These are phyloP conservation scores for Malthinus seriepunctatus DNA, from an alignment of 2,888 invertebrate species.

Conservation along the genomic window DNA sequence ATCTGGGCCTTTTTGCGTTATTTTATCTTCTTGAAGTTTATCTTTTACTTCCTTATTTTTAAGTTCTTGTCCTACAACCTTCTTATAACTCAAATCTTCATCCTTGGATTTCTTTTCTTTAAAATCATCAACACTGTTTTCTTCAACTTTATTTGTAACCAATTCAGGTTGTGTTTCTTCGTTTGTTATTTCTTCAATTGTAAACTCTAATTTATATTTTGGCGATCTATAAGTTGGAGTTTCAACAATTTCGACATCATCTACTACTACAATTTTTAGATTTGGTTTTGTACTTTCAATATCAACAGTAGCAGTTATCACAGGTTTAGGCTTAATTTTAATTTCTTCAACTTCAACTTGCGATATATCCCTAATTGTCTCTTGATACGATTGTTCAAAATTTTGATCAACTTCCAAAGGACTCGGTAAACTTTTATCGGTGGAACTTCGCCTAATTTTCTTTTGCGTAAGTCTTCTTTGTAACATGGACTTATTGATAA, in stretches of 20 bases:
- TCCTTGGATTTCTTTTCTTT: no score
- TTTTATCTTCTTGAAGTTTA: no score
- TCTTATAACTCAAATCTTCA: no score
- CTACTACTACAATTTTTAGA: slow-evolving; percentile 61
- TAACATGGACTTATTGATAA: slow-evolving; percentile 6
- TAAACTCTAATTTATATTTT: slow-evolving; percentile 4
- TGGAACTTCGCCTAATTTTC: slow-evolving; percentile 40
- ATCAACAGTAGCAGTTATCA: slow-evolving; percentile 61
- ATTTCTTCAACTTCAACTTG: slow-evolving; percentile 58
- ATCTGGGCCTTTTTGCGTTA: neutral
- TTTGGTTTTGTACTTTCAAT: slow-evolving; percentile 55
- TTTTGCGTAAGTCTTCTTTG: slow-evolving; percentile 37
- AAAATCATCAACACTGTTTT: no score
- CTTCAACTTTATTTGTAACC: neutral
- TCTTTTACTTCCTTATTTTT: no score
- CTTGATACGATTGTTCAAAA: slow-evolving; percentile 21
- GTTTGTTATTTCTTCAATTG: neutral
- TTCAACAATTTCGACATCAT: slow-evolving; percentile 63
- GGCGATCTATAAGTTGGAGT: slow-evolving; percentile 46
- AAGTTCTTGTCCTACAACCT: no score
- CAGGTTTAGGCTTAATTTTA: slow-evolving; percentile 56
- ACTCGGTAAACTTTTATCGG: slow-evolving; percentile 32
- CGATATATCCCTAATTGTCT: slow-evolving; percentile 48
- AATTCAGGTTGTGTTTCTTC: neutral
- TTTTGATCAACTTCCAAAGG: slow-evolving; percentile 5